Base-by-base conservation (phyloP, 2,888 invertebrate genomes). In the Zaprionus lineosus region DNA sequence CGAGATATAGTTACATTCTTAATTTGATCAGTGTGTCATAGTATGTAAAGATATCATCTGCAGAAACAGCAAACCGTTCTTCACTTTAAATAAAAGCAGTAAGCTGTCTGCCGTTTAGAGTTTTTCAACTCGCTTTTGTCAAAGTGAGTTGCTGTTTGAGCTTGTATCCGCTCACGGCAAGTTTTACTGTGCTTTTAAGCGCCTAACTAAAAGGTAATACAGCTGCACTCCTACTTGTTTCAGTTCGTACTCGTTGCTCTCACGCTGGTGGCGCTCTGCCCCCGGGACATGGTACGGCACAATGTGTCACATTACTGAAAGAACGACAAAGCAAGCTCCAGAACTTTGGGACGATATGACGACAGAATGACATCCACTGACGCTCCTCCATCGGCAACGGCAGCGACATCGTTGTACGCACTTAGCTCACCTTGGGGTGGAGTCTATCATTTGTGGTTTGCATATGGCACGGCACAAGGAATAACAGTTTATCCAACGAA, bases 221-320 rank as follows among this genome's bases (percentile, higher is more conserved):
- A 31, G 11, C 40, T 52, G 37, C 34, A 9, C 7, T 12, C n/a
- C n/a, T n/a, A n/a, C n/a, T n/a, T n/a, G n/a, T n/a, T n/a, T n/a
- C n/a, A n/a, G n/a, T n/a, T n/a, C n/a, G n/a, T n/a, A n/a, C n/a
- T n/a, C n/a, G n/a, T n/a, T n/a, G n/a, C n/a, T n/a, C n/a, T n/a
- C n/a, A n/a, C 11, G 24, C 47, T 58, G 34, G 24, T 21, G 62
- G 15, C 16, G 8, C 11, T 36, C 24, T 48, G 53, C 62, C 40
- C 55, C 40, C 59, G 74, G 70, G 74, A 73, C 57, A 77, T 63
- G 51, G 59, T 53, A 36, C 59, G 64, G 57, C 39, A 41, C 61
- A 69, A 77, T 61, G 77, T 81, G 70, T 77, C 74, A 61, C 82
- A 75, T 74, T 61, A 57, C 82, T 15, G 65, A 51, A 56, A 81